Evolutionary conservation across 2,888 invertebrate genomes (phyloP).

Genomic region (Drosophila greeni): DNA sequence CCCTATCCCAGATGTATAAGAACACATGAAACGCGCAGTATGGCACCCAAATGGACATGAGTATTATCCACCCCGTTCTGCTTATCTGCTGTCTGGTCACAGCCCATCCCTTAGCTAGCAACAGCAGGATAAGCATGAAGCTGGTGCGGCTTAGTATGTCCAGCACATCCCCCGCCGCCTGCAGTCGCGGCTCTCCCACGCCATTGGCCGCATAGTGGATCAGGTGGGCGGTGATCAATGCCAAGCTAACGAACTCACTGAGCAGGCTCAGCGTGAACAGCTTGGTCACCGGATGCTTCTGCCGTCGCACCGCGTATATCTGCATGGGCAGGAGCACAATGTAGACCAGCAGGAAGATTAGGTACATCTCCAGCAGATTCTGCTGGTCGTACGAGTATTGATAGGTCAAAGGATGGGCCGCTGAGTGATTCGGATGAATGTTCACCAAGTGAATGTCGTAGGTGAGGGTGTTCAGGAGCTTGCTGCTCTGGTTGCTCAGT

Average conservation of each 20-base stretch:
- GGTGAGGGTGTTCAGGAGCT: slow-evolving; percentile 80
- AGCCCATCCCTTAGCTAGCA: slow-evolving; percentile 98
- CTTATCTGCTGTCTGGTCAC: slow-evolving; percentile 93
- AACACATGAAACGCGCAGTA: slow-evolving; percentile 94
- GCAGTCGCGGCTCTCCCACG: slow-evolving; percentile 88
- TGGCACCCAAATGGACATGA: slow-evolving; percentile 88
- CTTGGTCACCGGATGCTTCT: slow-evolving; percentile 94
- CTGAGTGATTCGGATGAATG: slow-evolving; percentile 92
- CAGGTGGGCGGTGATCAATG: slow-evolving; percentile 92
- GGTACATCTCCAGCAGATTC: slow-evolving; percentile 93
- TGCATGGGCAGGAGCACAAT: slow-evolving; percentile 92
- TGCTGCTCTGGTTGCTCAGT: slow-evolving; percentile 43
- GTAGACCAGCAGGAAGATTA: slow-evolving; percentile 92
- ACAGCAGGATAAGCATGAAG: slow-evolving; percentile 93
- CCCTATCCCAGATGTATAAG: slow-evolving; percentile 97
- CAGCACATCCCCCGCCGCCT: slow-evolving; percentile 93
- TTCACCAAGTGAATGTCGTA: slow-evolving; percentile 98
- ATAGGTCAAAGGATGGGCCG: slow-evolving; percentile 91
- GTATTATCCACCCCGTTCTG: slow-evolving; percentile 84
- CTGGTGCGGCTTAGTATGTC: slow-evolving; percentile 95
- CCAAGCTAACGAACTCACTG: slow-evolving; percentile 90
- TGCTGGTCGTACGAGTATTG: slow-evolving; percentile 98
- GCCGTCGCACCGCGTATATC: slow-evolving; percentile 91
- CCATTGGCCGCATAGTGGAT: slow-evolving; percentile 95
- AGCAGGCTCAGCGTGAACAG: slow-evolving; percentile 92